Percentiles rank a stretch among this genome's conserved stretches.
Conservation (phyloP, 2,888 invertebrate genomes). For the Gymnoscelis rufifasciata region DNA sequence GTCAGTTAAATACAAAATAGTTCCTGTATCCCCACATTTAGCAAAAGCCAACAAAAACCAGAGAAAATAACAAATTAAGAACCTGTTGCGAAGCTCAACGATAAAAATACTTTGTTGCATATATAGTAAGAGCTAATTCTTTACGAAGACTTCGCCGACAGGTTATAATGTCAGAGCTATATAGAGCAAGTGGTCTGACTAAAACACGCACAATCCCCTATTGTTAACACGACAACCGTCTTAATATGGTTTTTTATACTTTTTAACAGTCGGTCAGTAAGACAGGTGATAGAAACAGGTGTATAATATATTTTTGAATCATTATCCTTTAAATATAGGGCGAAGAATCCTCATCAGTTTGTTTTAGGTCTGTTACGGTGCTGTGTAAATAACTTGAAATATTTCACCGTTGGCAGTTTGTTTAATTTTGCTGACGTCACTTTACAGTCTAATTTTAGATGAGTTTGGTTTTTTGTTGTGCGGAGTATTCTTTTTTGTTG, state of each 20-base stretch:
- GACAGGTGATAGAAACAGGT: slow-evolving; percentile 70
- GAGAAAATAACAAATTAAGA: neutral
- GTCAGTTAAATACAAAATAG: too few relatives aligned
- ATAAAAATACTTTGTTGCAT: neutral
- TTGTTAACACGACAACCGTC: slow-evolving; percentile 50
- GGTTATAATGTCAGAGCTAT: slow-evolving; percentile 25
- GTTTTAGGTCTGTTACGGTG: slow-evolving; percentile 71
- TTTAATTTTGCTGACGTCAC: slow-evolving; percentile 69
- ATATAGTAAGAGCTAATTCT: neutral
- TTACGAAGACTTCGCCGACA: slow-evolving; percentile 6
- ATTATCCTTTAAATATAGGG: slow-evolving; percentile 45
- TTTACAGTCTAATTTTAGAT: slow-evolving; percentile 55
- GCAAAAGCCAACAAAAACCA: too few relatives aligned
- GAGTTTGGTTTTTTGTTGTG: slow-evolving; percentile 55
- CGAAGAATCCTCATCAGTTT: slow-evolving; percentile 60
- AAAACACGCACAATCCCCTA: slow-evolving; percentile 27
- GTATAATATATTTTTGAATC: slow-evolving; percentile 46
- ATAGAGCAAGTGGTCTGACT: slow-evolving; percentile 14
- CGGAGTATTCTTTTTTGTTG: slow-evolving; percentile 48
- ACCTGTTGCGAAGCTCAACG: neutral
- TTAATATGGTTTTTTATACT: slow-evolving; percentile 42
- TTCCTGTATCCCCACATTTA: too few relatives aligned
- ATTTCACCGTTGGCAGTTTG: slow-evolving; percentile 42
- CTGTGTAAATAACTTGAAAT: slow-evolving; percentile 54
- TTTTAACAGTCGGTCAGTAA: slow-evolving; percentile 53